Conservation (phyloP, 2,797 vertebrate genomes). For the Ceyx erithaca region DNA sequence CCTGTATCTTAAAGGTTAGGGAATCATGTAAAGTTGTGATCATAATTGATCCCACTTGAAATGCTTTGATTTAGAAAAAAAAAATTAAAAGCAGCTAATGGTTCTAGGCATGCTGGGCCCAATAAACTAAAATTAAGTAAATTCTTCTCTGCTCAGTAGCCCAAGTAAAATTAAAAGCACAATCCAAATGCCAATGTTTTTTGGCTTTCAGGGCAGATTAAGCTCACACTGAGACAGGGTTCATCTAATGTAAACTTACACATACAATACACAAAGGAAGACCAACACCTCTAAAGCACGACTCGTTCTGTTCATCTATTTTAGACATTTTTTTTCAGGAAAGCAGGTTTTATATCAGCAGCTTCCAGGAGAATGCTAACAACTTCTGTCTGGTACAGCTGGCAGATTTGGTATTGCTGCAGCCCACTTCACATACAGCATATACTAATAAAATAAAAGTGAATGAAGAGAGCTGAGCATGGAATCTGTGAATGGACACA, state of each 20-base stretch:
- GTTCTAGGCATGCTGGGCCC: neutral
- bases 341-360: neutral
- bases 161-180: neutral
- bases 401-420: neutral
- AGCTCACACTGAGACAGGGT: neutral
- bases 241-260: neutral
- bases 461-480: rapidly evolving
- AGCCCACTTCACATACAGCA: neutral
- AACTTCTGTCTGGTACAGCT: neutral
- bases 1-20: neutral
- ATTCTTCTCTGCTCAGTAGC: neutral
- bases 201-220: neutral
- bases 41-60: neutral
- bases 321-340: neutral
- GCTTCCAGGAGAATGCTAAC: neutral
- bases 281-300: neutral
- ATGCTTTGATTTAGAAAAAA: neutral
- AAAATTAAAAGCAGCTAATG: neutral
- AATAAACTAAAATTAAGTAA: neutral
- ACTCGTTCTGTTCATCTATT: neutral
- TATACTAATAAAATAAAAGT: neutral
- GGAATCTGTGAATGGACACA: rapidly evolving
- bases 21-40: neutral
- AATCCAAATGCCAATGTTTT: neutral
- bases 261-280: neutral